A percentile compares a stretch with the other conserved stretches of the same genome.
Conservation (phyloP, 2,888 invertebrate genomes). For the Nycteola revayana region DNA sequence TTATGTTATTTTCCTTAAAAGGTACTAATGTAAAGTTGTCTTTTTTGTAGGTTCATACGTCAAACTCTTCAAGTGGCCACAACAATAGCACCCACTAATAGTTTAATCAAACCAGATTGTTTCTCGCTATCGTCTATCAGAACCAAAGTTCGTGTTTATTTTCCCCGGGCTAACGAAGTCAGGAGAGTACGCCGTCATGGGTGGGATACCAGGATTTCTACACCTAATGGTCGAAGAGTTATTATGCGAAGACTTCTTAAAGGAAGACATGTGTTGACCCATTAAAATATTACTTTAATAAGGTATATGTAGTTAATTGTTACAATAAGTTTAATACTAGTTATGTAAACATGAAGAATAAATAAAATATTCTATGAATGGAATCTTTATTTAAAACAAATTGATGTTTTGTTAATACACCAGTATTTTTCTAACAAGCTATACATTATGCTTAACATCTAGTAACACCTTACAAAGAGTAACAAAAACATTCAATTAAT, state of each 20-base stretch:
- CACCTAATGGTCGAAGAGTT: constrained; percentile 84
- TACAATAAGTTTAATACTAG: neutral
- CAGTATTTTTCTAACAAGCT: constrained; percentile 34
- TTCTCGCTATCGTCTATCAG: constrained; percentile 56
- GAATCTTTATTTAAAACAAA: constrained; percentile 40
- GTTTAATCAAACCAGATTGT: constrained; percentile 54
- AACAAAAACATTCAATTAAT: constrained; percentile 36
- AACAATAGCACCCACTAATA: constrained; percentile 35
- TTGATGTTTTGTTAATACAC: constrained; percentile 39
- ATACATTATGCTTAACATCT: constrained; percentile 47
- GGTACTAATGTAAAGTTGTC: neutral
- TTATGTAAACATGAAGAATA: constrained; percentile 10
- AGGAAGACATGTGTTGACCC: constrained; percentile 86
- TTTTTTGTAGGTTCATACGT: constrained; percentile 51
- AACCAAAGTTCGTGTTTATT: constrained; percentile 84
- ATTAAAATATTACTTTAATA: constrained; percentile 73
- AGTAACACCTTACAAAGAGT: constrained; percentile 41
- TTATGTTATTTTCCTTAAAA: neutral
- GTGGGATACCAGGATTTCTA: constrained; percentile 86
- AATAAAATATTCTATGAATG: constrained; percentile 20
- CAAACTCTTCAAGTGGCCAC: constrained; percentile 47
- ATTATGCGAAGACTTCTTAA: constrained; percentile 90
- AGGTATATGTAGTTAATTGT: too few relatives aligned
- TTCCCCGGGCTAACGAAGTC: constrained; percentile 88
- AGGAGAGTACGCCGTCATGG: constrained; percentile 87